A percentile compares a stretch with the other conserved stretches of the same genome.
Conservation (phyloP, 2,797 vertebrate species). For the Sparus aurata region DNA sequence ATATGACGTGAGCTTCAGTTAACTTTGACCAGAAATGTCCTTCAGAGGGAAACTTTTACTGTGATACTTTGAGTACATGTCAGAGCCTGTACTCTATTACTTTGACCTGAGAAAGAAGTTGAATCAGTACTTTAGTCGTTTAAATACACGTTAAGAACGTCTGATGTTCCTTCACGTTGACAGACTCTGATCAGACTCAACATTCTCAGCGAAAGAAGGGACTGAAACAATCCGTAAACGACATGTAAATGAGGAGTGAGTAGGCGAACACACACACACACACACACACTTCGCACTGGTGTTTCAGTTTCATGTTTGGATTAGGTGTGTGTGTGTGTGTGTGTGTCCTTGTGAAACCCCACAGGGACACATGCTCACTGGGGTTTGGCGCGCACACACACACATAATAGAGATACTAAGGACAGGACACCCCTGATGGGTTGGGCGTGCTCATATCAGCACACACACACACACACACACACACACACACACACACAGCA, state of each 20-base stretch:
- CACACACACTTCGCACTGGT: too few relatives aligned
- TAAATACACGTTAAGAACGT: neutral
- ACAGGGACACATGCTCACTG: conserved; percentile 41
- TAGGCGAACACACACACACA: neutral
- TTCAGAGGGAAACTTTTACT: too few relatives aligned
- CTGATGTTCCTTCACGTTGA: neutral
- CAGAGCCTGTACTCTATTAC: too few relatives aligned
- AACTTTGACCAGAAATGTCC: too few relatives aligned
- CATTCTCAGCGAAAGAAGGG: neutral
- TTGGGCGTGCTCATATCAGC: conserved; percentile 52
- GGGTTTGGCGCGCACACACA: neutral
- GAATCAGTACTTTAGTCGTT: too few relatives aligned
- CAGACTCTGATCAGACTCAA: neutral
- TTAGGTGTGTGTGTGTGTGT: conserved; percentile 39
- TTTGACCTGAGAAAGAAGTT: too few relatives aligned
- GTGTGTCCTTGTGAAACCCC: conserved; percentile 65
- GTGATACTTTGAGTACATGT: too few relatives aligned
- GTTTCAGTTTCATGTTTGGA: too few relatives aligned
- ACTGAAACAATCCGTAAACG: neutral
- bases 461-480: conserved; percentile 53
- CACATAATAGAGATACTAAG: conserved; percentile 52
- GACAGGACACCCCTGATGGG: conserved; percentile 54
- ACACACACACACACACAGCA: conserved; percentile 55
- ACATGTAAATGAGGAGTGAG: conserved; percentile 14
- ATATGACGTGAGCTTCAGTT: too few relatives aligned